Conservation (phyloP, 1,140 invertebrate species). For the Cydia strobilella region DNA sequence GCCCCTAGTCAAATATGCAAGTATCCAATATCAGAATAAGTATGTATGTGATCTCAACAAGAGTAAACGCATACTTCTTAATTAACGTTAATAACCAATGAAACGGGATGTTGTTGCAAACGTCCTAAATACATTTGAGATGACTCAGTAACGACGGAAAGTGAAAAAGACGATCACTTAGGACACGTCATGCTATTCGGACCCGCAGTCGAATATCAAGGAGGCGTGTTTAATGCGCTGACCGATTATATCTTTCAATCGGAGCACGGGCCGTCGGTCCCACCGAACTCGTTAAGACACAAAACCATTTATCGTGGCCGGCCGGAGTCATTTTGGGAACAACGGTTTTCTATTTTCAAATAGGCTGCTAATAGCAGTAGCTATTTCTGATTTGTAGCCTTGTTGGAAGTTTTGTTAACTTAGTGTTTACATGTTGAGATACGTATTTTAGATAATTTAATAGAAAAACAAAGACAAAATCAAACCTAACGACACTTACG, state of each 20-base stretch:
- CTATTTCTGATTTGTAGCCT: slow-evolving; percentile 4
- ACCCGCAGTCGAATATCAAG: slow-evolving; percentile 41
- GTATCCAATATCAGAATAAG: background rate
- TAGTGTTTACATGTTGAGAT: background rate
- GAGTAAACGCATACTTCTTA: slow-evolving; percentile 16
- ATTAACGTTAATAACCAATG: slow-evolving; percentile 21
- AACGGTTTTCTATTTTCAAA: slow-evolving; percentile 28
- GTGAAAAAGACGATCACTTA: slow-evolving; percentile 43
- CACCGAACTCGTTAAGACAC: slow-evolving; percentile 40
- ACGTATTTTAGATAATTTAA: background rate
- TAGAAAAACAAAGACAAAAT: background rate
- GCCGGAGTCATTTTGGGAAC: slow-evolving; percentile 38
- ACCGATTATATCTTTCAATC: slow-evolving; percentile 55
- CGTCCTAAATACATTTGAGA: slow-evolving; percentile 26
- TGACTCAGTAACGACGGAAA: slow-evolving; percentile 37
- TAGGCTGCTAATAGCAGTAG: slow-evolving; percentile 13
- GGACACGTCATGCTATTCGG: slow-evolving; percentile 40
- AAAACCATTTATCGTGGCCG: slow-evolving; percentile 42
- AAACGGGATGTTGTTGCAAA: slow-evolving; percentile 23
- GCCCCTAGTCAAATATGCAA: background rate
- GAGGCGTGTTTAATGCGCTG: slow-evolving; percentile 47
- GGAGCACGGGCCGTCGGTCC: slow-evolving; percentile 41
- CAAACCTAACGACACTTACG: background rate
- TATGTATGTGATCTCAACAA: background rate
- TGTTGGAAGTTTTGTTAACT: background rate